These are phyloP conservation scores for Smutsia gigantea DNA, from an alignment of 2,797 vertebrate species.

Conservation along the genomic window DNA sequence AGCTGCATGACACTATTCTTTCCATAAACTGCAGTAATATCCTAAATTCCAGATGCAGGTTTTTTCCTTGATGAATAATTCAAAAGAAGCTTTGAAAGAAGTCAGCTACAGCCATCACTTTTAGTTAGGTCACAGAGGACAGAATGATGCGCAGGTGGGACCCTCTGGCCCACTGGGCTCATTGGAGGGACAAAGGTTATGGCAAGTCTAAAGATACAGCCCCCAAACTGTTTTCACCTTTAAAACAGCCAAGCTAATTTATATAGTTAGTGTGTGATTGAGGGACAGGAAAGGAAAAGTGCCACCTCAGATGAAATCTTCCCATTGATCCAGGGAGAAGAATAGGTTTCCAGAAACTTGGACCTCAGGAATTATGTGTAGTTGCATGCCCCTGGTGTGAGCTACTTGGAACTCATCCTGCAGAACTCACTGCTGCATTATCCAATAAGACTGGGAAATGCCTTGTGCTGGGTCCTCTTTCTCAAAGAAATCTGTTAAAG, in stretches of 20 bases:
- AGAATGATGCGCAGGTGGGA: not conserved
- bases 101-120: not conserved
- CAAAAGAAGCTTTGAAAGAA: not conserved
- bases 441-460: not conserved
- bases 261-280: not conserved
- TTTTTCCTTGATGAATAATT: not conserved
- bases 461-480: not conserved
- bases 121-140: not conserved
- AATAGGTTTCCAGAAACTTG: not conserved
- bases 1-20: not conserved
- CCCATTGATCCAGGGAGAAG: not conserved
- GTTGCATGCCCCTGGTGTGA: not conserved
- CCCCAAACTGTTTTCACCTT: not conserved
- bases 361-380: not conserved
- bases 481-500: not conserved
- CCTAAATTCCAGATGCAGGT: not conserved
- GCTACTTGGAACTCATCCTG: accelerated
- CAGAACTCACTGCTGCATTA: not conserved
- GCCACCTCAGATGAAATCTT: not conserved
- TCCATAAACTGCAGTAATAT: not conserved
- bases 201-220: not conserved
- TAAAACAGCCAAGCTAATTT: not conserved
- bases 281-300: not conserved
- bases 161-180: not conserved
- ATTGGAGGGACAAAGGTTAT: not conserved